A percentile compares a stretch with the other conserved stretches of the same genome.
These are phyloP conservation scores for Zalophus californianus DNA, from an alignment of 2,797 vertebrate genomes.

Conservation along the genomic window DNA sequence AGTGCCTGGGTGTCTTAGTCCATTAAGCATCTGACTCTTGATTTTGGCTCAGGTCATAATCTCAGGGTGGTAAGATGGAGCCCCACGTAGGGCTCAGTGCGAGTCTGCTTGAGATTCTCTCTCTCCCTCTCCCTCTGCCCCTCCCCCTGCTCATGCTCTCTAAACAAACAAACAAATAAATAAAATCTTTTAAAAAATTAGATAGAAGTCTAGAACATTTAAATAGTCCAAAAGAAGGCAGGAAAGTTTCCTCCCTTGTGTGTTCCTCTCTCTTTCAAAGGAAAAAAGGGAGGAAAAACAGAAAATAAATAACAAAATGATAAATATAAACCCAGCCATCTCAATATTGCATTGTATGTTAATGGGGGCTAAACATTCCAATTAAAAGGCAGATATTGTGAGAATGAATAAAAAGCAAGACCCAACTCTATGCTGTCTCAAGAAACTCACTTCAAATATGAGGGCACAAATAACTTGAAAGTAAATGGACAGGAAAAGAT, in stretches of 20 bases:
- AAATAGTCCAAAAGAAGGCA: background rate
- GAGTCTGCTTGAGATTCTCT: background rate
- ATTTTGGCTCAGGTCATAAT: background rate
- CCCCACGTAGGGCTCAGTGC: accelerated
- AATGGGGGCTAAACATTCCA: background rate
- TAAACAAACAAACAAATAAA: background rate
- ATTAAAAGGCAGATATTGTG: background rate
- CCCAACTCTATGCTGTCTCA: background rate
- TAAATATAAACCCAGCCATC: background rate
- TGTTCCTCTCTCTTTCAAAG: background rate
- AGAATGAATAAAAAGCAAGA: background rate
- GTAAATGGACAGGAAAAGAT: background rate
- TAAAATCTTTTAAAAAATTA: background rate
- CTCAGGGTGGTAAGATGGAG: background rate
- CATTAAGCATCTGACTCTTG: background rate
- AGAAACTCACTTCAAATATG: background rate
- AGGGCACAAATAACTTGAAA: background rate
- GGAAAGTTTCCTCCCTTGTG: background rate
- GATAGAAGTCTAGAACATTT: background rate
- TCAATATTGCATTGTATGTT: background rate
- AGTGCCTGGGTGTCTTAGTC: background rate
- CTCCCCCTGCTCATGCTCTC: background rate
- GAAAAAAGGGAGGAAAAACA: background rate
- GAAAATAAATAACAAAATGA: background rate
- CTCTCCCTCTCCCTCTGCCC: background rate